phyloP scores from a whole-genome alignment of 2,888 invertebrate species.

The Agrochola lota region DNA sequence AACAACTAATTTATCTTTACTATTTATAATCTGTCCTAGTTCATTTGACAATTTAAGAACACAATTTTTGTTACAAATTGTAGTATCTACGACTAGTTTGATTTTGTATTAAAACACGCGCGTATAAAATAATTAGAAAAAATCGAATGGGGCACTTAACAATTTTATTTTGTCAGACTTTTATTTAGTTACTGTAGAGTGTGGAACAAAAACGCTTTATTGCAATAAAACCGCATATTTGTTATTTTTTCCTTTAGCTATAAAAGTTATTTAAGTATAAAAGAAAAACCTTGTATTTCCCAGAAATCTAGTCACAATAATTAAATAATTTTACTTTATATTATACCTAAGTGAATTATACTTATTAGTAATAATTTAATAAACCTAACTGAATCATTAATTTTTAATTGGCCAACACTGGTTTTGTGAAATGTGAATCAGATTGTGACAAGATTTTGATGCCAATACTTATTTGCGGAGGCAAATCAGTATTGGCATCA shows the following conservation, averaged over 20 bases:
- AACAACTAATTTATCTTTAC: conserved; percentile 1
- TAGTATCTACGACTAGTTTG: neutral
- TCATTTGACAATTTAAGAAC: neutral
- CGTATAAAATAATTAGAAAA: neutral
- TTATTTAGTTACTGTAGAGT: neutral
- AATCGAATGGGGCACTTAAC: too few species aligned
- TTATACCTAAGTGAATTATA: neutral
- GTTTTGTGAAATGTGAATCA: conserved; percentile 14
- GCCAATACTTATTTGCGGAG: too few species aligned
- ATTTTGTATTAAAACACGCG: neutral
- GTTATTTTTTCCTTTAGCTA: neutral
- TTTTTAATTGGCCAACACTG: neutral
- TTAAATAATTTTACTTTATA: neutral
- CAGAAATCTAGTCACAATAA: neutral
- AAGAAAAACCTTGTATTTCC: neutral
- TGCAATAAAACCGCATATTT: neutral
- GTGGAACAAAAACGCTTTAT: neutral
- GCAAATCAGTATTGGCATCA: neutral
- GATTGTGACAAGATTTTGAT: too few species aligned
- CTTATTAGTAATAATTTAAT: neutral
- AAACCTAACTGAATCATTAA: neutral
- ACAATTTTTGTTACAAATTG: neutral
- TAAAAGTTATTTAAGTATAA: neutral
- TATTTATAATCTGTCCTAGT: neutral
- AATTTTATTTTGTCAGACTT: neutral